Conservation (phyloP, 1,140 invertebrate genomes). For the Formica exsecta region DNA sequence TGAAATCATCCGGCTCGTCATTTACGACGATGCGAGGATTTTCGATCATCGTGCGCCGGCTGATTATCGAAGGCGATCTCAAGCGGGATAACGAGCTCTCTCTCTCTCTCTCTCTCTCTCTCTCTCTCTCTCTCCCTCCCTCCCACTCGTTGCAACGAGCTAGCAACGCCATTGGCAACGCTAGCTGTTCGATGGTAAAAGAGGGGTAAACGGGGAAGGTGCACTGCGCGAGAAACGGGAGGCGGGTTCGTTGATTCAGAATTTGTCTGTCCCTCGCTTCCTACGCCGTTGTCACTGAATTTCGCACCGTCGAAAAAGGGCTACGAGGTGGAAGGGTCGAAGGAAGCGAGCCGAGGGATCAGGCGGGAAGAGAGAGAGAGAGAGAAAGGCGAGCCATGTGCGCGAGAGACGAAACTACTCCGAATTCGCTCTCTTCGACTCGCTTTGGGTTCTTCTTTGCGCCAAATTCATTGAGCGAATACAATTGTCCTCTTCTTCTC, state of each 20-base stretch:
- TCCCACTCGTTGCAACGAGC: slow-evolving; percentile 69
- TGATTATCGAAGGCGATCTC: slow-evolving; percentile 71
- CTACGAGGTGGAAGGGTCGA: slow-evolving; percentile 61
- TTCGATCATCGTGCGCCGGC: slow-evolving; percentile 47
- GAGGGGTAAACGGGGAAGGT: slow-evolving; percentile 64
- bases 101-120: slow-evolving; percentile 40
- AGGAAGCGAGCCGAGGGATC: slow-evolving; percentile 28
- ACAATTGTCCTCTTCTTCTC: slow-evolving; percentile 27
- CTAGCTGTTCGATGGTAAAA: slow-evolving; percentile 43
- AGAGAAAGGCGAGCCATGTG: slow-evolving; percentile 63
- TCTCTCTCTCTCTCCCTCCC: slow-evolving; percentile 56
- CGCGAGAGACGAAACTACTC: slow-evolving; percentile 60
- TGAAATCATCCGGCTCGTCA: too few relatives aligned
- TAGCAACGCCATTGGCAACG: slow-evolving; percentile 75
- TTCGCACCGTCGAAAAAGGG: slow-evolving; percentile 72
- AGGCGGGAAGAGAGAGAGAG: not conserved
- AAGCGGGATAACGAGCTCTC: slow-evolving; percentile 58
- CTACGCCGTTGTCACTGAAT: slow-evolving; percentile 76
- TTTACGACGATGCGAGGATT: slow-evolving; percentile 55
- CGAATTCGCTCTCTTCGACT: slow-evolving; percentile 52
- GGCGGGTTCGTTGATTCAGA: not conserved
- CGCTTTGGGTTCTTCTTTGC: slow-evolving; percentile 67
- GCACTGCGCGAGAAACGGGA: slow-evolving; percentile 56
- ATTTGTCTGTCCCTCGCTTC: slow-evolving; percentile 52
- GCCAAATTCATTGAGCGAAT: slow-evolving; percentile 68